Base-by-base conservation (phyloP, 2,797 vertebrate species). In the Muraenolepis orangiensis region DNA sequence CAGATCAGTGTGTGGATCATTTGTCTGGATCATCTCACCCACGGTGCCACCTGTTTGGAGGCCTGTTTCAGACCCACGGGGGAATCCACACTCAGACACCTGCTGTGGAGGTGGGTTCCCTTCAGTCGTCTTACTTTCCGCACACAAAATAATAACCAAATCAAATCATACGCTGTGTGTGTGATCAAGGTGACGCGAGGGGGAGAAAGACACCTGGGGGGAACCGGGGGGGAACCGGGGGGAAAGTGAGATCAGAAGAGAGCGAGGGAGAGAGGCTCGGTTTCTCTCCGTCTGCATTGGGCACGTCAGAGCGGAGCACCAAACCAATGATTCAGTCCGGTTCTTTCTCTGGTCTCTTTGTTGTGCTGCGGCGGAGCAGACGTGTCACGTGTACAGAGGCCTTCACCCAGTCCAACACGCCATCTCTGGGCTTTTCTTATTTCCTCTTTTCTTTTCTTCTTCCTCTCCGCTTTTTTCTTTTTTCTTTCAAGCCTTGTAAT, bases 271-370 rank as follows among this genome's bases (percentile, higher is more conserved):
- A 72, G 78, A n/a, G 76, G 81, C 82, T 85, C 83, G 91, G 93
- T 94, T 96, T 97, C 94, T 95, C 79, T 70, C 72, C 30, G 91
- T 72, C 73, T 29, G 91, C 94, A 92, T 95, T 96, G 93, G 94
- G 93, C 93, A 91, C 96, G 95, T 96, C 96, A 96, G 94, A 97
- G 95, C 96, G 96, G 86, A 96, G 86, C 93, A 94, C 82, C 95
- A 98, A 98, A 98, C 96, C 96, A 96, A 98, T 98, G 96, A 98
- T 99, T 98, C 98, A 96, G 96, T 97, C 96, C 96, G 98, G 96
- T 96, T 96, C 95, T 96, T 97, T 96, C 90, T 75, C 36, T 69
- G 10, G 11, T 34, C 32, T 69, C 20, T 69, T 69, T 70, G 88
- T 92, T 91, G 95, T 94, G 92, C 93, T 91, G 87, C 78, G 88